Conservation (phyloP, 2,113 vertebrate species). For the Amphiprion percula region DNA sequence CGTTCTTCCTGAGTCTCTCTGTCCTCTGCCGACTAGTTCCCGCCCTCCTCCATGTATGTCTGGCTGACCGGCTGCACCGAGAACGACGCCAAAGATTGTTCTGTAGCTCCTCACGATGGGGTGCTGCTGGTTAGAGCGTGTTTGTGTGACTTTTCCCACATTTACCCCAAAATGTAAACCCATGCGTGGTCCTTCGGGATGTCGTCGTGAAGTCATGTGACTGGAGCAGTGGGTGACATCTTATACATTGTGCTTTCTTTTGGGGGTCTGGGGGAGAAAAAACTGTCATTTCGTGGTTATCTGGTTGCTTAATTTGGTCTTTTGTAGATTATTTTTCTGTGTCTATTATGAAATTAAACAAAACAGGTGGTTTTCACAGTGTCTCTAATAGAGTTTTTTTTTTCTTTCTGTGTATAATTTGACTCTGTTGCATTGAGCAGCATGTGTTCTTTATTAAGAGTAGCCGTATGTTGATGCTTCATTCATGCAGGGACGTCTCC, state of each 20-base stretch:
- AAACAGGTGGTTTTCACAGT: slow-evolving; percentile 76
- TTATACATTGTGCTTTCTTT: slow-evolving; percentile 67
- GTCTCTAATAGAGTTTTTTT: neutral
- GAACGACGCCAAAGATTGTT: slow-evolving; percentile 81
- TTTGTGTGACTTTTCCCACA: slow-evolving; percentile 10
- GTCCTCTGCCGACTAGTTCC: slow-evolving; percentile 1
- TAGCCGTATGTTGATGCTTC: too few relatives aligned
- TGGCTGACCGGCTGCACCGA: slow-evolving; percentile 61
- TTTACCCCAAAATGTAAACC: slow-evolving; percentile 38
- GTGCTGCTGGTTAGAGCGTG: slow-evolving; percentile 60
- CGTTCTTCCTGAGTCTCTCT: slow-evolving; percentile 72
- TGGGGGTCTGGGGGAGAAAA: slow-evolving; percentile 12
- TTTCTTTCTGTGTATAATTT: neutral
- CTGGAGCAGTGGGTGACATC: slow-evolving; percentile 74
- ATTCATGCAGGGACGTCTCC: too few relatives aligned
- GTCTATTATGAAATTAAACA: slow-evolving; percentile 82
- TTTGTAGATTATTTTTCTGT: slow-evolving; percentile 87
- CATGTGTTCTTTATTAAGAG: too few relatives aligned
- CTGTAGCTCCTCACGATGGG: slow-evolving; percentile 65
- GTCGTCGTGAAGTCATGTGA: slow-evolving; percentile 72
- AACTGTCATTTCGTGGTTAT: slow-evolving; percentile 71
- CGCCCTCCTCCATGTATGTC: slow-evolving; percentile 20
- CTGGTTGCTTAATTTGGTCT: slow-evolving; percentile 76
- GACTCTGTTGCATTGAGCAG: neutral
- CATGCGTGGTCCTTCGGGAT: slow-evolving; percentile 52